Evolutionary conservation across 1,140 invertebrate species (phyloP).

Genomic region (Apis mellifera): Amel_HAv3.1 CM009934.2:2692001-2692500

Average conservation of each 20-base stretch:
- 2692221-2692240: background rate
- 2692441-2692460: conserved; percentile 25
- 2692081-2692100: conserved; percentile 18
- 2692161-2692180: background rate
- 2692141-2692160: conserved; percentile 35
- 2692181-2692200: conserved; percentile 16
- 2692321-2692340: conserved; percentile 5
- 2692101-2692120: conserved; percentile 36
- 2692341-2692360: background rate
- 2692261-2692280: background rate
- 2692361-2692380: background rate
- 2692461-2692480: background rate
- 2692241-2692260: background rate
- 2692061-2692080: conserved; percentile 30
- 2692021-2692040: background rate
- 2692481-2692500: background rate
- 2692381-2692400: background rate
- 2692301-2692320: background rate
- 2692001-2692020: conserved; percentile 8
- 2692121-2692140: conserved; percentile 34
- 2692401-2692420: background rate
- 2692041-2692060: conserved; percentile 41
- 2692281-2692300: background rate
- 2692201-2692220: background rate
- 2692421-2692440: conserved; percentile 5